phyloP scores from a whole-genome alignment of 2,797 vertebrate species.

The Gila robusta region DNA sequence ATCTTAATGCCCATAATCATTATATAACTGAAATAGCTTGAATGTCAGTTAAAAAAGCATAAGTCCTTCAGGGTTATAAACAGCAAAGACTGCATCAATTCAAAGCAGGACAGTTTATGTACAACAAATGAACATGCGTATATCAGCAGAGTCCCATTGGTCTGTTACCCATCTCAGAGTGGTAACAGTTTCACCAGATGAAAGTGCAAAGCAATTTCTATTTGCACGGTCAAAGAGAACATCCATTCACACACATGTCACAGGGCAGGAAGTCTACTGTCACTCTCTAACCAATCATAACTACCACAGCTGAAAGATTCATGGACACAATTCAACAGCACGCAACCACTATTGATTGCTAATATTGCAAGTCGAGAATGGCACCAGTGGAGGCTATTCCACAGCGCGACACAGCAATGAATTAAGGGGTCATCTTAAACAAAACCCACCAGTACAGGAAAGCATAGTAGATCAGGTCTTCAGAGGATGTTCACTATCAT shows the following conservation, averaged over 20 bases:
- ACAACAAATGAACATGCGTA: not conserved
- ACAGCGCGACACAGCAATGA: not conserved
- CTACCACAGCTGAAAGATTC: conserved; percentile 50
- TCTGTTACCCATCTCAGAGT: not conserved
- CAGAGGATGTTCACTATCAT: conserved; percentile 30
- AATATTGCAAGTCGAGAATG: conserved; percentile 35
- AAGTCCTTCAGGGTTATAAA: not conserved
- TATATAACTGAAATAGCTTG: not conserved
- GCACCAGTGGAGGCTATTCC: conserved; percentile 18
- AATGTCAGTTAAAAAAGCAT: not conserved
- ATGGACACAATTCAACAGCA: conserved; percentile 49
- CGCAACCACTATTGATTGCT: conserved; percentile 54
- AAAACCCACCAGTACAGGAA: not conserved
- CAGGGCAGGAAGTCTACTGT: conserved; percentile 26
- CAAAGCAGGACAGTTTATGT: not conserved
- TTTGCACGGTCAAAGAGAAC: conserved; percentile 18
- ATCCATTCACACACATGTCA: conserved; percentile 32
- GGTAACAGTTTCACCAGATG: conserved; percentile 17
- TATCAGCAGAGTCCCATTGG: not conserved
- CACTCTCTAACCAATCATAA: conserved; percentile 41
- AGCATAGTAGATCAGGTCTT: conserved; percentile 12
- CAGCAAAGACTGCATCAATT: not conserved
- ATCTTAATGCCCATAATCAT: too few species aligned
- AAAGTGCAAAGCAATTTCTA: conserved; percentile 11
- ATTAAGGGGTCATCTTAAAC: conserved; percentile 51